Percentiles rank a stretch among this genome's conserved stretches.
phyloP scores from a whole-genome alignment of 2,888 invertebrate species.

The Eupithecia subfuscata region DNA sequence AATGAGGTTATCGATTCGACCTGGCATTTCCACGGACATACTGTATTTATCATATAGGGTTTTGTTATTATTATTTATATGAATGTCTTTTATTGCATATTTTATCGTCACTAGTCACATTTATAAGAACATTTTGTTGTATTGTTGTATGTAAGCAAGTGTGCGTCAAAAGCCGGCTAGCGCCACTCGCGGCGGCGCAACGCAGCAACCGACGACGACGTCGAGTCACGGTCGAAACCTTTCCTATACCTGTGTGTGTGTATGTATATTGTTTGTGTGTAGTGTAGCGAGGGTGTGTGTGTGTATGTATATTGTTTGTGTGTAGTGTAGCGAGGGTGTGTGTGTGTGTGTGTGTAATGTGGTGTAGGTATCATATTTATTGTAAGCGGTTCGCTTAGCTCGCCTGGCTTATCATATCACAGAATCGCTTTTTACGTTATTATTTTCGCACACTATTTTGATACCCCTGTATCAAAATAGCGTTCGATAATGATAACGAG shows the following conservation, averaged over 20 bases:
- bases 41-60: not conserved
- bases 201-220: not conserved
- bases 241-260: not conserved
- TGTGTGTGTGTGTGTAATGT: too few relatives aligned
- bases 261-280: too few relatives aligned
- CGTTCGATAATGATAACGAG: too few relatives aligned
- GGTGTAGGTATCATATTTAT: not conserved
- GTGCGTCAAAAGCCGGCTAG: not conserved
- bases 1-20: not conserved
- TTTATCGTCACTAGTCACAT: not conserved
- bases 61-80: not conserved
- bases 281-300: too few relatives aligned
- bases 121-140: not conserved
- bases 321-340: too few relatives aligned
- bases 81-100: not conserved
- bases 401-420: not conserved
- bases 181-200: not conserved
- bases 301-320: too few relatives aligned
- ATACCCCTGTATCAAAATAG: too few relatives aligned
- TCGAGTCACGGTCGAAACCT: not conserved
- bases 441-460: not conserved
- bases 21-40: not conserved
- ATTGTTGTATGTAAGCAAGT: not conserved
- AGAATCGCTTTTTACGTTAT: not conserved
- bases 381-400: conserved; percentile 1